Evolutionary conservation across 2,797 vertebrate species (phyloP).

Genomic region (Pelochelys cantorii): DNA sequence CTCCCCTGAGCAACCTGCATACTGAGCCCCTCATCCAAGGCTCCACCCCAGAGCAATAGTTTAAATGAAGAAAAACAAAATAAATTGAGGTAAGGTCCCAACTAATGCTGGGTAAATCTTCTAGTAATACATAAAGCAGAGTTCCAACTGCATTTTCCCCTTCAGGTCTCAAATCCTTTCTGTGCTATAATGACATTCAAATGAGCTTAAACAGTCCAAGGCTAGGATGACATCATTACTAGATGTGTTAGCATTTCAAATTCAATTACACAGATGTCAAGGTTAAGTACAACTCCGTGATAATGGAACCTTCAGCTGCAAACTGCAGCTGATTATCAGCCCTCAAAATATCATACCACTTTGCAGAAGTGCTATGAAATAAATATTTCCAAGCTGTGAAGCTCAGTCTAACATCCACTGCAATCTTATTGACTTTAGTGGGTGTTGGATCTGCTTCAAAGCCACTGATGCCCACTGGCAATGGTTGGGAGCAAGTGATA

Average conservation of each 20-base stretch:
- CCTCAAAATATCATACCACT: neutral
- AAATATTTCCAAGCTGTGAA: neutral
- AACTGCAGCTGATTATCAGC: neutral
- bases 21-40: too few species aligned
- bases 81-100: too few species aligned
- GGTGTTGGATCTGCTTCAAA: neutral
- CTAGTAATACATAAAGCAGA: neutral
- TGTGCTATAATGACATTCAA: neutral
- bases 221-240: neutral
- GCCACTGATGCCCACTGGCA: neutral
- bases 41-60: too few species aligned
- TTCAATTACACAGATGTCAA: neutral
- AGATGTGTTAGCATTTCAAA: neutral
- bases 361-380: neutral
- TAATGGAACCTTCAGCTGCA: neutral
- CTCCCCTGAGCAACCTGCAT: too few species aligned
- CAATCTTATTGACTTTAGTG: neutral
- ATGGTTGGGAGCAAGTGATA: neutral
- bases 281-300: neutral
- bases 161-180: neutral
- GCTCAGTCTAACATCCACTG: neutral
- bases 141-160: neutral
- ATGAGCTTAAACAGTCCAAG: neutral
- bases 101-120: too few species aligned
- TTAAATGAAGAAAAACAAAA: too few species aligned